phyloP scores from a whole-genome alignment of 2,797 vertebrate genomes.

The Etheostoma nigrum region DNA sequence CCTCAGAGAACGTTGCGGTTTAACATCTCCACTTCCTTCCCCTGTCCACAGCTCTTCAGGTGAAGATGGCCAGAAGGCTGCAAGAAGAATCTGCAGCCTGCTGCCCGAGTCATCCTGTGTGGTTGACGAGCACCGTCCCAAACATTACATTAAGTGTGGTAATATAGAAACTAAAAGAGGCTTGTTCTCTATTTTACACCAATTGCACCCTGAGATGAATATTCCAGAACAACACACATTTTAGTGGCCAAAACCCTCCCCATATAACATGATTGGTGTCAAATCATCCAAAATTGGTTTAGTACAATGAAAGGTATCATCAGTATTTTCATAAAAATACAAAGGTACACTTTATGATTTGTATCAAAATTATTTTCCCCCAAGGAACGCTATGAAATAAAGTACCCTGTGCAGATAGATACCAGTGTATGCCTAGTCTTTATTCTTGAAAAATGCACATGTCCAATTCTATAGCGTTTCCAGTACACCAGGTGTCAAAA shows the following conservation, averaged over 20 bases:
- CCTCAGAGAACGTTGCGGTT: constrained; percentile 63
- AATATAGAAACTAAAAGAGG: constrained; percentile 75
- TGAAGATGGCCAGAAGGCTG: constrained; percentile 55
- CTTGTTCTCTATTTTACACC: constrained; percentile 81
- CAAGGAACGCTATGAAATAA: constrained; percentile 85
- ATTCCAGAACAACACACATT: constrained; percentile 83
- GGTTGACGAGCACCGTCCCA: constrained; percentile 67
- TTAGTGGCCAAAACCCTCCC: constrained; percentile 75
- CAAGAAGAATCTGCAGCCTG: constrained; percentile 73
- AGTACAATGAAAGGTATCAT: constrained; percentile 79
- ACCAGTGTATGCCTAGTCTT: constrained; percentile 84
- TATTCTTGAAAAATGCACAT: constrained; percentile 81
- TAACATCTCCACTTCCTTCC: constrained; percentile 55
- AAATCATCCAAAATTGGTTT: constrained; percentile 83
- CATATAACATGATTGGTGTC: constrained; percentile 73
- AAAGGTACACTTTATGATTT: constrained; percentile 81
- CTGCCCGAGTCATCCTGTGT: constrained; percentile 55
- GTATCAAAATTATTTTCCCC: constrained; percentile 86
- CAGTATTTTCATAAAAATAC: constrained; percentile 87
- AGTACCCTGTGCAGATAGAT: constrained; percentile 89
- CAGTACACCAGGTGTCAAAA: constrained; percentile 88
- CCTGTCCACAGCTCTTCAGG: constrained; percentile 35
- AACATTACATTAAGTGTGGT: constrained; percentile 72
- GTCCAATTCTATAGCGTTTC: constrained; percentile 83
- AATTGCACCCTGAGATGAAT: constrained; percentile 88